Evolutionary conservation across 2,888 invertebrate genomes (phyloP), one percentile per base, ranked within the genome.

Genomic region (Drosophila macrospina): DNA sequence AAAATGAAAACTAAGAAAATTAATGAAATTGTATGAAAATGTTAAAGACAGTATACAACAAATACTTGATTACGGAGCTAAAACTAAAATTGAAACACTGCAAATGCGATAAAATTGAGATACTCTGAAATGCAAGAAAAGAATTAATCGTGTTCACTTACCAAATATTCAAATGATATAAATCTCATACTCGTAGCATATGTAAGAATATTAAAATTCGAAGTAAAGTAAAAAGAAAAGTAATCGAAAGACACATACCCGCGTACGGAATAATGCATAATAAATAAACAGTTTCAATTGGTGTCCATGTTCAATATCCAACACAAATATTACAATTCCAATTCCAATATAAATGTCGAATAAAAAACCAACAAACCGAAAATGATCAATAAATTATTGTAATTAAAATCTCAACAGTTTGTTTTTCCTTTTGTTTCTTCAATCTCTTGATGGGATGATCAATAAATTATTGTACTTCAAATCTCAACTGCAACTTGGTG

Each of bases 301-400:
- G 32, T 54, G 54, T 54, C 32, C 20, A 54, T 44, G 24, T 26
- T 55, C 24, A 34, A 42, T 30, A 30, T 28, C 28, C 32, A 42
- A 28, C 5, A 37, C 15, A 65, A 32, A 30, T 65, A 42, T 54
- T 54, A 32, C 48, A 54, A 26, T 60, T 50, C 24, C 3, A 67
- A 16, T 36, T 67, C 52, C 48, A 61, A 61, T 50, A 37, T 67
- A 32, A 54, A 54, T 67, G 68, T 69, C 20, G 44, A 56, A 51
- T 24, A 37, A 37, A 67, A 44, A 44, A 16, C 2, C 5, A 15
- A 2, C n/a, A 41, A 28, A 30, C 3, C 5, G 5, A 28, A 37
- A 20, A n/a, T 20, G 26, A n/a, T 60, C 42, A 68, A 67, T 48
- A 67, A 67, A 37, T 44, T 26, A 32, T 47, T 44, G 4, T 13